Conservation (phyloP, 2,797 vertebrate genomes). For the Girardinus metallicus region DNA sequence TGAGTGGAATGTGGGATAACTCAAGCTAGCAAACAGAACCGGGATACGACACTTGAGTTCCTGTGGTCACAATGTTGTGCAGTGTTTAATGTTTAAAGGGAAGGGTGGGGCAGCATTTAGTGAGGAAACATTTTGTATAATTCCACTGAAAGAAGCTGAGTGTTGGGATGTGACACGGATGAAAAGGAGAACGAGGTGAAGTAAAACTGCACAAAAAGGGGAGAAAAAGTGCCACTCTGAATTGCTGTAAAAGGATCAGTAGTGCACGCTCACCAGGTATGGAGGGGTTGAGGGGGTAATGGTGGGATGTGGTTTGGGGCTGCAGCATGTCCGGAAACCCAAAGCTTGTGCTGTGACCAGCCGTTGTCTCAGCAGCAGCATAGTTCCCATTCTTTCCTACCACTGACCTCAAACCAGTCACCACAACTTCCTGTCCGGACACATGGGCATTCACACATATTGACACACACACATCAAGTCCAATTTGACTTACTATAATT, state of each 20-base stretch:
- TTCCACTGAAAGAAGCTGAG: conserved; percentile 59
- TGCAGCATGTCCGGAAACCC: conserved; percentile 78
- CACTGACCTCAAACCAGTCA: conserved; percentile 81
- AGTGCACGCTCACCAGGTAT: conserved; percentile 29
- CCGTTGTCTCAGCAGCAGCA: conserved; percentile 79
- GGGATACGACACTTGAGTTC: conserved; percentile 74
- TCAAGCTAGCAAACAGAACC: conserved; percentile 73
- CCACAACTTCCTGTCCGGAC: conserved; percentile 80
- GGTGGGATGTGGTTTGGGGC: conserved; percentile 74
- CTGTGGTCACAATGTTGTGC: conserved; percentile 73
- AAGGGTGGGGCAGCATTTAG: conserved; percentile 83
- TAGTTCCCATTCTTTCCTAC: conserved; percentile 85
- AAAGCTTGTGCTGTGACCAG: conserved; percentile 76
- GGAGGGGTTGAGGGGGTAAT: conserved; percentile 46
- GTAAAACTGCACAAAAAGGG: background rate
- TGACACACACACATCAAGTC: conserved; percentile 46
- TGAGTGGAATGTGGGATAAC: conserved; percentile 68
- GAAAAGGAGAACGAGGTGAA: conserved; percentile 13
- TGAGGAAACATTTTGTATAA: conserved; percentile 81
- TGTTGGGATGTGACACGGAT: conserved; percentile 38
- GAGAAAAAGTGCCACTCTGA: background rate
- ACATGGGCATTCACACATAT: conserved; percentile 45
- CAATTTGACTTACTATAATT: conserved; percentile 57
- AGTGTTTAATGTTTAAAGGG: conserved; percentile 83
- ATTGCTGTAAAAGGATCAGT: conserved; percentile 23